Evolutionary conservation across 2,888 invertebrate species (phyloP), one percentile per base, ranked within the genome.

Genomic region (Lithophane socia): DNA sequence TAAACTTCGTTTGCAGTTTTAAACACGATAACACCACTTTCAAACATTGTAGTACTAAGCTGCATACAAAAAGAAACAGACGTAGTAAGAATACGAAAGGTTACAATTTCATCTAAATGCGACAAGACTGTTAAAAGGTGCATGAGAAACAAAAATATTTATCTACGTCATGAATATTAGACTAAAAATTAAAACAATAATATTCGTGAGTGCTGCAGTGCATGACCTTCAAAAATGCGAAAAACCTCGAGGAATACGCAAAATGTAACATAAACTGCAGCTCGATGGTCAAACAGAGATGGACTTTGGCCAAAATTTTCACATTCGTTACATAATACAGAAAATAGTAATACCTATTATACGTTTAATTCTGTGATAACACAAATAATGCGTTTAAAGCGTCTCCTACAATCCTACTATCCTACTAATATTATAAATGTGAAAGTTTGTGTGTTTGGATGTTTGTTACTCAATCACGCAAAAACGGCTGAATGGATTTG

Each of bases 241-340:
- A 54, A 61, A 24, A 29, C 29, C 12, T 66, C 54, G 8, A 61
- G 2, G 21, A 54, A 2, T 63, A 61, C 63, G 21, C 52, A 54
- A 44, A 54, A 47, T 18, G 3, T 2, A 24, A 24, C 16, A 75
- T 24, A n/a, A 58, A 5, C 12, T 49, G 3, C 8, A 49, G 8
- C 21, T 12, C 24, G 0, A 58, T 52, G 56, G 47, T 29, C 44
- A 72, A 71, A 72, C 56, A 73, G 52, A 64, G 3, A 52, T 78
- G 73, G 44, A 73, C 29, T n/a, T 44, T 16, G 52, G 77, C 77
- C 77, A 64, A 78, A 37, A 18, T 61, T 9, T 9, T 29, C 9
- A 16, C 9, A 61, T 18, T 37, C 9, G 4, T 13, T 37, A 18
- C 18, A 47, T 29, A 73, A 58, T 18, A 8, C 44, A 73, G 7